These are phyloP conservation scores for Ancistrus triradiatus DNA, from an alignment of 2,113 vertebrate genomes.

Conservation along the genomic window DNA sequence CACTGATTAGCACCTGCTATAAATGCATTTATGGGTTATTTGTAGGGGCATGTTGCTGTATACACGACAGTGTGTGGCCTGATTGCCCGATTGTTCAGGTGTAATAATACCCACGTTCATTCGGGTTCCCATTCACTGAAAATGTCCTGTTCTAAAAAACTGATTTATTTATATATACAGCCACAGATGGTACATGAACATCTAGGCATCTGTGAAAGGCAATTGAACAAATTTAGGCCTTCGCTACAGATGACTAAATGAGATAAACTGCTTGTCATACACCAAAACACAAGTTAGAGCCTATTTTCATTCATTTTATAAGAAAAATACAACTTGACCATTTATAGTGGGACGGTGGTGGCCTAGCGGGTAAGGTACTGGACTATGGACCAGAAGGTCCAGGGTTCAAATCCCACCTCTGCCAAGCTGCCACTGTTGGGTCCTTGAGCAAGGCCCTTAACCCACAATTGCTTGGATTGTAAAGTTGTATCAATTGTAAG, in stretches of 20 bases:
- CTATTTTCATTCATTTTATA: too few species aligned
- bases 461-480: too few species aligned
- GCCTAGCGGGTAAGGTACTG: too few species aligned
- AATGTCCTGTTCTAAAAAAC: neutral
- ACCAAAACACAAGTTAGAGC: neutral
- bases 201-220: neutral
- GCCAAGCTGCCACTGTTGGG: too few species aligned
- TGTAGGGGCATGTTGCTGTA: neutral
- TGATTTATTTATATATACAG: neutral
- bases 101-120: neutral
- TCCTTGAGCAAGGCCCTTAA: too few species aligned
- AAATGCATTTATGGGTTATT: slow-evolving; percentile 19
- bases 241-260: too few species aligned
- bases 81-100: neutral
- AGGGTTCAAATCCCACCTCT: too few species aligned
- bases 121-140: neutral
- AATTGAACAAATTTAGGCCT: slow-evolving; percentile 1
- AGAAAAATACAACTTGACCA: too few species aligned
- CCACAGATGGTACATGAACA: neutral
- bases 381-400: too few species aligned
- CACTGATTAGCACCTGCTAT: slow-evolving; percentile 10
- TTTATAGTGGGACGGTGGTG: too few species aligned
- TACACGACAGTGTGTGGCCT: neutral
- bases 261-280: neutral
- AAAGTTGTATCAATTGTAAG: too few species aligned